Evolutionary conservation across 2,113 vertebrate species (phyloP).

Genomic region (Steatornis caripensis): DNA sequence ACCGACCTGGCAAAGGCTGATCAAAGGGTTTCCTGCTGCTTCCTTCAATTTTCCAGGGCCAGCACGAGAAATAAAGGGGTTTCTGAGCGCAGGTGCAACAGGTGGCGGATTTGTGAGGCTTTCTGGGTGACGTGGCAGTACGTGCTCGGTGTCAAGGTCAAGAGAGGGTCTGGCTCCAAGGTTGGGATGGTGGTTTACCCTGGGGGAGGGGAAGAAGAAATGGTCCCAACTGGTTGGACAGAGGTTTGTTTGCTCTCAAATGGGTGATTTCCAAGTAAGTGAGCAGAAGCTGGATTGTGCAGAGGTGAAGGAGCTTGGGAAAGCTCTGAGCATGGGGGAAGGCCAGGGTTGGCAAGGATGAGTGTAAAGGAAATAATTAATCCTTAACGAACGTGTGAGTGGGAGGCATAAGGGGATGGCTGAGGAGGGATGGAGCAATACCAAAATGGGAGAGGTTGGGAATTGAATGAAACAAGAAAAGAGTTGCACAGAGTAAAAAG

Average conservation of each 20-base stretch:
- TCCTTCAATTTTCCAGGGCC: neutral
- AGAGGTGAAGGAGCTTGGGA: constrained; percentile 3
- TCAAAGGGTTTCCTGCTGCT: neutral
- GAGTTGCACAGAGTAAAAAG: neutral
- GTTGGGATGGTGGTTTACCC: neutral
- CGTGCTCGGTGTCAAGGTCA: rapidly evolving
- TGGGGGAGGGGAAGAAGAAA: neutral
- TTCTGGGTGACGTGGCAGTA: neutral
- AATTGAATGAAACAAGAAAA: neutral
- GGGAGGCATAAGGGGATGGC: constrained; percentile 7
- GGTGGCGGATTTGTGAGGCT: neutral
- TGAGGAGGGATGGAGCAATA: constrained; percentile 36
- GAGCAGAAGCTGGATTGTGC: neutral
- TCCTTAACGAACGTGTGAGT: neutral
- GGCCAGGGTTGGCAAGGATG: neutral
- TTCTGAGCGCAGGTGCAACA: neutral
- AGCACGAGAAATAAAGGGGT: neutral
- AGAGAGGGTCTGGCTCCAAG: neutral
- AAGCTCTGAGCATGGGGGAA: neutral
- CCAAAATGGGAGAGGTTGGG: neutral
- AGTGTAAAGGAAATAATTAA: constrained; percentile 50
- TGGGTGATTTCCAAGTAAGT: neutral
- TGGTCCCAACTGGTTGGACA: neutral
- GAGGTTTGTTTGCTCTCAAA: neutral
- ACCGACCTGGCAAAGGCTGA: neutral